phyloP scores from a whole-genome alignment of 2,797 vertebrate genomes.

The Lithobates pipiens region DNA sequence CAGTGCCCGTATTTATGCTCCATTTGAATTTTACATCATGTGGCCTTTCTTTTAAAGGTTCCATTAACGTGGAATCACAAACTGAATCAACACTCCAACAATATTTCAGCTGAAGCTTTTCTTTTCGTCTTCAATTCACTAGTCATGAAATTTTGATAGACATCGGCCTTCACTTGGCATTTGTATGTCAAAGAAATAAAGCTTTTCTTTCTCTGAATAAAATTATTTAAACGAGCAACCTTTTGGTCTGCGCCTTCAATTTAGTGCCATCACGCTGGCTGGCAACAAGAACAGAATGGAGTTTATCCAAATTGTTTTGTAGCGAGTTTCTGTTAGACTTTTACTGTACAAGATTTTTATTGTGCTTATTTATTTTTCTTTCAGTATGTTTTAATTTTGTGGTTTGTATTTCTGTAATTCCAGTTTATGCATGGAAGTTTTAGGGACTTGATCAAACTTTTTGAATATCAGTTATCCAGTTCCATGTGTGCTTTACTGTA shows the following conservation, averaged over 20 bases:
- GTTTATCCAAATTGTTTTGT: neutral
- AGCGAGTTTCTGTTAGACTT: neutral
- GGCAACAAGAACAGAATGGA: neutral
- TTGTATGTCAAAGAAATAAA: conserved; percentile 60
- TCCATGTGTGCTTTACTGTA: too few relatives aligned
- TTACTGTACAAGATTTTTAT: neutral
- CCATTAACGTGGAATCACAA: conserved; percentile 53
- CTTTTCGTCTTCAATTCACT: conserved; percentile 37
- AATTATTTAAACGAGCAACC: conserved; percentile 55
- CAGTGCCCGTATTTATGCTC: conserved; percentile 27
- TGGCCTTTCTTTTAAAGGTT: conserved; percentile 57
- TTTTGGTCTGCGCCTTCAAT: conserved; percentile 45
- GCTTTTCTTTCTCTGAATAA: conserved; percentile 55
- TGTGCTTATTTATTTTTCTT: neutral
- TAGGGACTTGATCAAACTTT: too few relatives aligned
- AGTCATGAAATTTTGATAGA: conserved; percentile 60
- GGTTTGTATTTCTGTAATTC: too few relatives aligned
- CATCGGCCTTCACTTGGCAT: conserved; percentile 55
- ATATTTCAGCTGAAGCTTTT: conserved; percentile 52
- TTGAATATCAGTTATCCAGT: too few relatives aligned
- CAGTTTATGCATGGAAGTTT: too few relatives aligned
- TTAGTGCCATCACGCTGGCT: conserved; percentile 39
- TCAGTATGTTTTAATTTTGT: too few relatives aligned
- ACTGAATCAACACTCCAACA: conserved; percentile 54
- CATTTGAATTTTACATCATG: conserved; percentile 56